These are phyloP conservation scores for Patella pellucida DNA, from an alignment of 2,888 invertebrate species.

Conservation along the genomic window DNA sequence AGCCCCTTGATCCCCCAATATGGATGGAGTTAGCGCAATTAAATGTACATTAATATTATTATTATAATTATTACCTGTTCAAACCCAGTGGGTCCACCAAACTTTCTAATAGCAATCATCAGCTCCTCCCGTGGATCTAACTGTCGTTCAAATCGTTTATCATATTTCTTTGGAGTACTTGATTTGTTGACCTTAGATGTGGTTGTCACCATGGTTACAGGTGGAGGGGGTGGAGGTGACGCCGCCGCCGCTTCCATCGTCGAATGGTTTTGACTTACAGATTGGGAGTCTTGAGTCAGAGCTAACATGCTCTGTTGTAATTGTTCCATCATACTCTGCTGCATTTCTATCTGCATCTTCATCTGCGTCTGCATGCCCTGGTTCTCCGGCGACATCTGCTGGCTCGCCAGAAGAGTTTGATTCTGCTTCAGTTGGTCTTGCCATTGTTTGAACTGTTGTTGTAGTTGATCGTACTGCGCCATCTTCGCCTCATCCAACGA, in stretches of 20 bases:
- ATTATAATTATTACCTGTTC: slow-evolving; percentile 64
- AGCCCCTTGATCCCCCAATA: no score
- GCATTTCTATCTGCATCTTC: slow-evolving; percentile 53
- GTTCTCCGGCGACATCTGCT: slow-evolving; percentile 41
- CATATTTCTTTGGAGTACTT: slow-evolving; percentile 11
- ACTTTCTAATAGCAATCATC: slow-evolving; percentile 81
- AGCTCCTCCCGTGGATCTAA: slow-evolving; percentile 79
- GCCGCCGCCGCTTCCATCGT: no score
- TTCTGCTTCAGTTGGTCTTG: slow-evolving; percentile 62
- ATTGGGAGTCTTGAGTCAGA: slow-evolving; percentile 27
- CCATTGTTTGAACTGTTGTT: slow-evolving; percentile 62
- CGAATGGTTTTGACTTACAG: slow-evolving; percentile 14
- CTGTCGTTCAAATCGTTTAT: slow-evolving; percentile 49
- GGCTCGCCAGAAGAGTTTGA: slow-evolving; percentile 55
- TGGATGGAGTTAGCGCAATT: no score
- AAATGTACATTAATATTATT: no score
- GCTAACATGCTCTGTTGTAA: slow-evolving; percentile 52
- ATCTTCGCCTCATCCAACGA: slow-evolving; percentile 38
- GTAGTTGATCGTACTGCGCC: slow-evolving; percentile 57
- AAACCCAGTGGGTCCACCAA: slow-evolving; percentile 73
- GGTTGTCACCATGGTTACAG: slow-evolving; percentile 17
- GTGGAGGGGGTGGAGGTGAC: slow-evolving; percentile 22
- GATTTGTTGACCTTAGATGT: slow-evolving; percentile 20
- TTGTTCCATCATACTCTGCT: slow-evolving; percentile 55
- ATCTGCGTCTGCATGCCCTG: slow-evolving; percentile 52